Evolutionary conservation across 2,888 invertebrate genomes (phyloP).

Genomic region (Lamellibrachia columna): DNA sequence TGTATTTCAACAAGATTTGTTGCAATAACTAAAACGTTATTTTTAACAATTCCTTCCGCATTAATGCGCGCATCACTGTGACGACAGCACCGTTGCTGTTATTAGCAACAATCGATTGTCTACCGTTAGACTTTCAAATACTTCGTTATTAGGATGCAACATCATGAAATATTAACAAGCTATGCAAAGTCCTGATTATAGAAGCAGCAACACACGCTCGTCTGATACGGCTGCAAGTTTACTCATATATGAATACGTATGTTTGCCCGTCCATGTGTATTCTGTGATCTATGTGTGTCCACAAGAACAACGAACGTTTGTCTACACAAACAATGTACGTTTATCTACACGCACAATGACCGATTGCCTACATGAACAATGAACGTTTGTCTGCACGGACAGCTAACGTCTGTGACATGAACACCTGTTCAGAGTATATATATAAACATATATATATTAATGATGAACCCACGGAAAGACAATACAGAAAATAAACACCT

Average conservation of each 20-base stretch:
- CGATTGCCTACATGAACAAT: neutral
- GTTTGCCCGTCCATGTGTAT: no score
- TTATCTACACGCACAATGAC: no score
- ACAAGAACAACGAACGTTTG: no score
- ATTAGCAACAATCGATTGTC: neutral
- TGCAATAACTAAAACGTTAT: neutral
- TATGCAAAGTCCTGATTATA: neutral
- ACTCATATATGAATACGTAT: neutral
- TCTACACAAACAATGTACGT: no score
- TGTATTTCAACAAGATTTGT: neutral
- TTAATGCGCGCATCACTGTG: neutral
- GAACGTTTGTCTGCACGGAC: no score
- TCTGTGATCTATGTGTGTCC: no score
- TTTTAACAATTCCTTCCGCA: neutral
- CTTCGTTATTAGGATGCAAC: slow-evolving; percentile 1
- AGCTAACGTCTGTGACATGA: no score
- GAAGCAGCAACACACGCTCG: neutral
- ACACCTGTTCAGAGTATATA: no score
- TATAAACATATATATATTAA: no score
- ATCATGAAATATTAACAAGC: neutral
- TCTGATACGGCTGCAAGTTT: neutral
- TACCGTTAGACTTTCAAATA: neutral
- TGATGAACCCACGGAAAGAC: no score
- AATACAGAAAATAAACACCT: no score
- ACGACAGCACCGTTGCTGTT: neutral